Evolutionary conservation across 92 coral and sea anemone species (phyloP).

Genomic region (Umimayanthus kanabou): DNA sequence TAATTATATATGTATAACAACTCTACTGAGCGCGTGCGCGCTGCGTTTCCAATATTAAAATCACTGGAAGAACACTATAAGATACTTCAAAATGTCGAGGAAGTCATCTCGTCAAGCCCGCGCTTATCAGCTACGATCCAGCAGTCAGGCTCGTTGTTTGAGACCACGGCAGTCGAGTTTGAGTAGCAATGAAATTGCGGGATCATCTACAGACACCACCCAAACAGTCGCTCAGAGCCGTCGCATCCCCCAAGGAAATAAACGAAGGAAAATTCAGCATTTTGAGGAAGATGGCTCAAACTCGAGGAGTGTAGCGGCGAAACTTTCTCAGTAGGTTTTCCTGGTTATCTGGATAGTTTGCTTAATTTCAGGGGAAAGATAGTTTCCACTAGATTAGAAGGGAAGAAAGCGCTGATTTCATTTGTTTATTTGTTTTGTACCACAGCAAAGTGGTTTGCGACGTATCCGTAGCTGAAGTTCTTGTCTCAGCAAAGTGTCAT

Average conservation of each 20-base stretch:
- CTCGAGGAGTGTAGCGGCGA: neutral
- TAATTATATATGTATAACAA: neutral
- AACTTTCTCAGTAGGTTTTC: slow-evolving; percentile 1
- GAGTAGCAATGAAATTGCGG: neutral
- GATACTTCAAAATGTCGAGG: neutral
- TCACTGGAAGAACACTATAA: neutral
- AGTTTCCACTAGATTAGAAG: too few species aligned
- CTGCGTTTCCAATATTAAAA: neutral
- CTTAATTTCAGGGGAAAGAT: neutral
- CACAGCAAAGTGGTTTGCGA: neutral
- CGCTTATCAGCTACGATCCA: neutral
- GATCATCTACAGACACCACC: neutral
- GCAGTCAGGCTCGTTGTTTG: neutral
- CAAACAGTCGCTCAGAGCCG: neutral
- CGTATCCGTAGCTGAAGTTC: too few species aligned
- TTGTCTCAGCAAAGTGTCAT: too few species aligned
- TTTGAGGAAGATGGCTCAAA: neutral
- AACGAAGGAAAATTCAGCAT: slow-evolving; percentile 8
- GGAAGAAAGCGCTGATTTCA: neutral
- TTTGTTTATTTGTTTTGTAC: neutral
- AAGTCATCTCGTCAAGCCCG: slow-evolving; percentile 1
- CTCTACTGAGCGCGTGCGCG: neutral
- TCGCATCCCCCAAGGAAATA: neutral
- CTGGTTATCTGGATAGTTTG: neutral
- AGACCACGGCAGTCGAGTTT: neutral